Evolutionary conservation across 2,113 vertebrate species (phyloP).

Genomic region (Jaculus jaculus): DNA sequence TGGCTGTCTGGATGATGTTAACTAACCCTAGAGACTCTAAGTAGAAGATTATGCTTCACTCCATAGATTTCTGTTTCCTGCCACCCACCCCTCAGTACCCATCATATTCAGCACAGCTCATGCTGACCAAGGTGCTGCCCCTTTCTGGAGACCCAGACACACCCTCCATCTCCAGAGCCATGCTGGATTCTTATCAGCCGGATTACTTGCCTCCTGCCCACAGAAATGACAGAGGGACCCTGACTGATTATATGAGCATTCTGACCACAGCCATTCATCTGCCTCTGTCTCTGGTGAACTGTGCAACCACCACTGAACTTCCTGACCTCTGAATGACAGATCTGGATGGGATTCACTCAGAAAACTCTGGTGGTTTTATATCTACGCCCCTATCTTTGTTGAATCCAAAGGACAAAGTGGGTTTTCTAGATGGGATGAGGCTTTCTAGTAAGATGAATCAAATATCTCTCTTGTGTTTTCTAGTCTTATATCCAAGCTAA

Average conservation of each 20-base stretch:
- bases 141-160: neutral
- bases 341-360: neutral
- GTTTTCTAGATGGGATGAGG: neutral
- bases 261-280: neutral
- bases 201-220: neutral
- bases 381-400: neutral
- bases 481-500: rapidly evolving
- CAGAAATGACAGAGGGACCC: neutral
- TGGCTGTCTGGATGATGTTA: neutral
- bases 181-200: neutral
- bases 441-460: neutral
- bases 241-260: neutral
- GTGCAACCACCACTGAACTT: neutral
- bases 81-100: neutral
- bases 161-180: neutral
- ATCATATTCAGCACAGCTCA: too few relatives aligned
- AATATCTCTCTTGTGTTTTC: neutral
- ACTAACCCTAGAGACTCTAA: neutral
- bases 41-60: neutral
- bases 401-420: neutral
- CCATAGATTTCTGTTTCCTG: neutral
- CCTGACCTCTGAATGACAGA: neutral
- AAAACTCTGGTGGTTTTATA: neutral
- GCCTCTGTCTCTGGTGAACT: neutral
- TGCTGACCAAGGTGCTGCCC: neutral